Base-by-base conservation (phyloP, 1,140 invertebrate genomes). In the Sycophaga agraensis region DNA sequence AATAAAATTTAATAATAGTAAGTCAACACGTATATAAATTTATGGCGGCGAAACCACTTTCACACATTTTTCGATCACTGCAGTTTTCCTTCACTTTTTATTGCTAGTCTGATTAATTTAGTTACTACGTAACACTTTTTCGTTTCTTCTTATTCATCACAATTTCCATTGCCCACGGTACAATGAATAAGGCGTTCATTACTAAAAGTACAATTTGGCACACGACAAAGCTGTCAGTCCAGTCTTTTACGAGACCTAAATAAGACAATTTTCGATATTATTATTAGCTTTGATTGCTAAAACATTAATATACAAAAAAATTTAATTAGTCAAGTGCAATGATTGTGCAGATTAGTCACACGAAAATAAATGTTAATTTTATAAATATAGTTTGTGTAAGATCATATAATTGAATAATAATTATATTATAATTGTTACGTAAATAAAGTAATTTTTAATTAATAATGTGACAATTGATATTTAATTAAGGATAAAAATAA, bases 241-340 rank as follows among this genome's bases (percentile, higher is more conserved):
- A 75, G 61, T 81, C 79, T 66, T 77, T 79, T 39, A 81, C 67
- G n/a, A 78, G 43, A 22, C 79, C 77, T 81, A n/a, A n/a, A n/a
- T n/a, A n/a, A n/a, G n/a, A n/a, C n/a, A n/a, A n/a, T n/a, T n/a
- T n/a, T n/a, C n/a, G n/a, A n/a, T n/a, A n/a, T n/a, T n/a, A n/a
- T n/a, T n/a, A n/a, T n/a, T n/a, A n/a, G n/a, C n/a, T n/a, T n/a
- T n/a, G n/a, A n/a, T n/a, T n/a, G n/a, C n/a, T n/a, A n/a, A n/a
- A n/a, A n/a, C n/a, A n/a, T n/a, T n/a, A n/a, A n/a, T n/a, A n/a
- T n/a, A n/a, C n/a, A n/a, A n/a, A n/a, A n/a, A n/a, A n/a, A n/a
- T n/a, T n/a, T n/a, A n/a, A n/a, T n/a, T n/a, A n/a, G n/a, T n/a
- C n/a, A n/a, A n/a, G n/a, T n/a, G n/a, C n/a, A n/a, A n/a, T n/a